Evolutionary conservation across 2,888 invertebrate species (phyloP).

Genomic region (Heliconius aoede): DNA sequence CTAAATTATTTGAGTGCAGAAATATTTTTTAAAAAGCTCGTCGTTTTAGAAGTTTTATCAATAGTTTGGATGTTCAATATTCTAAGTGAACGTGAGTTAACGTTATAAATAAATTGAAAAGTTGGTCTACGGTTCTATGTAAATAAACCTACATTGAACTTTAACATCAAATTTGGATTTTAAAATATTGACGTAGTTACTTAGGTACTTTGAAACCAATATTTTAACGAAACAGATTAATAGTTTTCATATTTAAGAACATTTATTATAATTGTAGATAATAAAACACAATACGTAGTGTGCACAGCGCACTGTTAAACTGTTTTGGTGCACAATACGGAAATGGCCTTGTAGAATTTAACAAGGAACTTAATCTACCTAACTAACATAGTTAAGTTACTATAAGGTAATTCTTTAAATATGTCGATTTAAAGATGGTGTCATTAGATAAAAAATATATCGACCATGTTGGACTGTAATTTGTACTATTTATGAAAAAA

Average conservation of each 20-base stretch:
- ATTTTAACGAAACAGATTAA: neutral
- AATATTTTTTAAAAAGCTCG: constrained; percentile 27
- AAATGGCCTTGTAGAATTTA: neutral
- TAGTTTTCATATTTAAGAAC: neutral
- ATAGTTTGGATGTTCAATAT: constrained; percentile 27
- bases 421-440: neutral
- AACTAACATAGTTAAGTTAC: neutral
- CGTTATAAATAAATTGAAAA: constrained; percentile 15
- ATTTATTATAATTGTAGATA: neutral
- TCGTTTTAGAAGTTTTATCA: constrained; percentile 20
- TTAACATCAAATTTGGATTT: neutral
- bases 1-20: constrained; percentile 32
- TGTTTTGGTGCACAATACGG: neutral
- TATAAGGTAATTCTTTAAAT: neutral
- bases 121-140: constrained; percentile 1
- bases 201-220: neutral
- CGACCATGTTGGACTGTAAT: no score
- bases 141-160: neutral
- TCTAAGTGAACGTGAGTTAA: constrained; percentile 22
- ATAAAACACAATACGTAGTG: no score
- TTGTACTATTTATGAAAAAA: no score
- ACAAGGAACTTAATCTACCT: no score
- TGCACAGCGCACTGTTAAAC: neutral
- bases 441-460: no score
- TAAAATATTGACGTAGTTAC: constrained; percentile 14